Conservation (phyloP, 2,888 invertebrate species). For the Acrobasis suavella region DNA sequence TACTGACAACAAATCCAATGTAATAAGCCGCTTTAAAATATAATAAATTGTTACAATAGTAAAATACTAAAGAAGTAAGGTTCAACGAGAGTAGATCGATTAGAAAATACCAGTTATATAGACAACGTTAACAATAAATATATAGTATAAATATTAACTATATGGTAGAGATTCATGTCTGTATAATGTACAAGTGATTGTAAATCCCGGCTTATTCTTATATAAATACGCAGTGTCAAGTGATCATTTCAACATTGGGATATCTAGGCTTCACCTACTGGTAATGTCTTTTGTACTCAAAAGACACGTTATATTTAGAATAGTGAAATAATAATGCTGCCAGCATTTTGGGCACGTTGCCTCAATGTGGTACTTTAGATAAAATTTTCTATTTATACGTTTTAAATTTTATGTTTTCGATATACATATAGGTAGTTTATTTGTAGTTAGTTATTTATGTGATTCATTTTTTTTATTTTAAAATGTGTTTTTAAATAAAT, state of each 20-base stretch:
- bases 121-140: constrained; percentile 37
- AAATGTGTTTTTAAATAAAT: too few relatives aligned
- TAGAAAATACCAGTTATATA: constrained; percentile 42
- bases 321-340: too few relatives aligned
- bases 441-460: too few relatives aligned
- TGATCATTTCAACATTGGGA: constrained; percentile 4
- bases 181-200: constrained; percentile 10
- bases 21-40: too few relatives aligned
- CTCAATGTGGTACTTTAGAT: too few relatives aligned
- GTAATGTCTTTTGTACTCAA: too few relatives aligned
- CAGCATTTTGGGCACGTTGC: too few relatives aligned
- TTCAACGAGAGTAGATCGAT: constrained; percentile 45
- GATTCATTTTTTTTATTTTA: too few relatives aligned
- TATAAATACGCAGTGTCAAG: constrained; percentile 3
- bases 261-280: not conserved
- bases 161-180: constrained; percentile 11
- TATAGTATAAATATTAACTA: constrained; percentile 23
- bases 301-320: constrained; percentile 8
- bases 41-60: constrained; percentile 6
- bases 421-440: too few relatives aligned
- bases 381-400: too few relatives aligned
- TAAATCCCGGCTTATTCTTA: not conserved
- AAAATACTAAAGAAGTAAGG: constrained; percentile 47
- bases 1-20: too few relatives aligned
- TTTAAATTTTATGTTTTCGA: too few relatives aligned